Conservation (phyloP, 2,113 vertebrate genomes). For the Plestiodon gilberti region DNA sequence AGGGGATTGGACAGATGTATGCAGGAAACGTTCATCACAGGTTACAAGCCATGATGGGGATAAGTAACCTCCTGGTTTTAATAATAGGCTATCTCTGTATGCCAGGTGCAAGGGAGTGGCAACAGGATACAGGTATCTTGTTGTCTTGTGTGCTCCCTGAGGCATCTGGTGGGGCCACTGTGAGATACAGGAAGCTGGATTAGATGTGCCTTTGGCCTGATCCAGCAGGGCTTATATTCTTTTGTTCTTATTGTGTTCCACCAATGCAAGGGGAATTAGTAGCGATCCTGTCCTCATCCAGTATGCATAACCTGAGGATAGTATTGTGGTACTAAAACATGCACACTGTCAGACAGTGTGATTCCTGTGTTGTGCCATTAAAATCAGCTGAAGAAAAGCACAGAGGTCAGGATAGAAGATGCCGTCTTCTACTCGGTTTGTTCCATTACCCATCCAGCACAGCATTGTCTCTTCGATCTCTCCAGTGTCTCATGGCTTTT, state of each 20-base stretch:
- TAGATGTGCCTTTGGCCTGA: too few relatives aligned
- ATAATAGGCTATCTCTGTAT: too few relatives aligned
- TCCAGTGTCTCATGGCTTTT: not conserved
- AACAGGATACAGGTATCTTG: too few relatives aligned
- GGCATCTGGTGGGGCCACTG: not conserved
- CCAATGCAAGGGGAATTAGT: not conserved
- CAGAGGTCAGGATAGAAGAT: not conserved
- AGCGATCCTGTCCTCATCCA: not conserved
- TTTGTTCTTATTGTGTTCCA: not conserved
- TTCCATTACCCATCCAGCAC: not conserved
- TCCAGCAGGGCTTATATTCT: not conserved
- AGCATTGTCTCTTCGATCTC: not conserved
- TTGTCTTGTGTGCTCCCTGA: too few relatives aligned
- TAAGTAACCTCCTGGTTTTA: too few relatives aligned
- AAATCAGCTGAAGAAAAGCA: not conserved
- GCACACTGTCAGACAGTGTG: not conserved
- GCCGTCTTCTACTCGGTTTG: too few relatives aligned
- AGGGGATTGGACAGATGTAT: too few relatives aligned
- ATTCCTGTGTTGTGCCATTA: not conserved
- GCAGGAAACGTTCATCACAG: too few relatives aligned
- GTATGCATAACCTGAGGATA: not conserved
- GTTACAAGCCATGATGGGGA: too few relatives aligned
- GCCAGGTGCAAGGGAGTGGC: too few relatives aligned
- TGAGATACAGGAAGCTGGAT: not conserved
- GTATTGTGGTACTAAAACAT: not conserved